Percentiles rank a stretch among this genome's conserved stretches.
Evolutionary conservation across 2,888 invertebrate genomes (phyloP).

Genomic region (Ophion ventricosus): DNA sequence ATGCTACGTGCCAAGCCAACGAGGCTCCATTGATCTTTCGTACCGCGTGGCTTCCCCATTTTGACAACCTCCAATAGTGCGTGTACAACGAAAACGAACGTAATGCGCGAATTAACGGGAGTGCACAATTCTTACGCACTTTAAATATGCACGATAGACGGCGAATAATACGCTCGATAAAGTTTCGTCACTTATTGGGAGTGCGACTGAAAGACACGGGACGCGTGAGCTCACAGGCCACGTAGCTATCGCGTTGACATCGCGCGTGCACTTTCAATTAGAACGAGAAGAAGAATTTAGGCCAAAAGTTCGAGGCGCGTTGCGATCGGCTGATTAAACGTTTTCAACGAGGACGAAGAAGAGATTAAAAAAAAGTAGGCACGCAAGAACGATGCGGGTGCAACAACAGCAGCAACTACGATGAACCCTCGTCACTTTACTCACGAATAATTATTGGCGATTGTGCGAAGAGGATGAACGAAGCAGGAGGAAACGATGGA

Average conservation of each 20-base stretch:
- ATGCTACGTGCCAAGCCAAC: background rate
- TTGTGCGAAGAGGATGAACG: background rate
- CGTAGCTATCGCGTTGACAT: background rate
- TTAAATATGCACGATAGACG: constrained; percentile 3
- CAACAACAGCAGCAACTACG: background rate
- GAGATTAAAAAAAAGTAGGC: background rate
- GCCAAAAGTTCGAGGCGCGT: constrained; percentile 21
- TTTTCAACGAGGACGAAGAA: constrained; percentile 6
- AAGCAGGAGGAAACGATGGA: constrained; percentile 13
- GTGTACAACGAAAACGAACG: background rate
- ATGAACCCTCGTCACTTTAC: background rate
- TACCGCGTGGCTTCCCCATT: background rate
- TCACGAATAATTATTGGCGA: background rate
- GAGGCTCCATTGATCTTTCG: background rate
- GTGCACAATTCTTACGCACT: background rate
- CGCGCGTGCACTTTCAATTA: background rate
- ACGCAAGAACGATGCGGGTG: background rate
- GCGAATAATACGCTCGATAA: constrained; percentile 11
- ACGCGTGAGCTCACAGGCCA: background rate
- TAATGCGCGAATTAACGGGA: background rate
- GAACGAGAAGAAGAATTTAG: constrained; percentile 30
- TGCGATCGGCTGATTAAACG: too few relatives aligned
- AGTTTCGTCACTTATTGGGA: constrained; percentile 1
- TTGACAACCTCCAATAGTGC: too few relatives aligned
- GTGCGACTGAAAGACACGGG: background rate